Conservation (phyloP, 1,140 invertebrate genomes). For the Drosophila simulans region DNA sequence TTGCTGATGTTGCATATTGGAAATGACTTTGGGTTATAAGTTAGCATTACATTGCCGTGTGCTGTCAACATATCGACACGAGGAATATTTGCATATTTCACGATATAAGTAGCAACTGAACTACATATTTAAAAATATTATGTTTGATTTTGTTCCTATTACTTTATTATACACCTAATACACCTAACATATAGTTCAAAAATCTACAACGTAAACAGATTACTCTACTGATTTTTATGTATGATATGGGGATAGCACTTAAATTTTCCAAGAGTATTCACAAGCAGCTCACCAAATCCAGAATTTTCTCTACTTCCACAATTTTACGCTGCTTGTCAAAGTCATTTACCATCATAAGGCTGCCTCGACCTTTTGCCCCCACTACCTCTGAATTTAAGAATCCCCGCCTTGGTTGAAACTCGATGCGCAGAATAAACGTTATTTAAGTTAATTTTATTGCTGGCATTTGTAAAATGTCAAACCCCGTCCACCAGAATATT, state of each 20-base stretch:
- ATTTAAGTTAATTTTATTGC: conserved; percentile 72
- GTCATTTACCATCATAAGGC: conserved; percentile 34
- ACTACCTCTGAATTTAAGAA: not conserved
- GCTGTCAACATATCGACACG: conserved; percentile 55
- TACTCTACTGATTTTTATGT: too few relatives aligned
- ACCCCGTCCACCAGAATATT: conserved; percentile 8
- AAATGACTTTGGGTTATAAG: conserved; percentile 58
- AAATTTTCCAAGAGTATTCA: conserved; percentile 3
- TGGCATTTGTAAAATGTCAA: conserved; percentile 67
- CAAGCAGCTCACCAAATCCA: too few relatives aligned
- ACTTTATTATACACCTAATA: too few relatives aligned
- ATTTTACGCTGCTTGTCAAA: conserved; percentile 32
- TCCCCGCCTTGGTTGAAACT: conserved; percentile 41
- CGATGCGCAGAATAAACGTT: conserved; percentile 59
- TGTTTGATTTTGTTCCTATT: too few relatives aligned
- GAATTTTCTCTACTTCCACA: not conserved
- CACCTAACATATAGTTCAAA: too few relatives aligned
- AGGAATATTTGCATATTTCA: too few relatives aligned
- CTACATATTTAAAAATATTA: too few relatives aligned
- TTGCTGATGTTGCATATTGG: conserved; percentile 24
- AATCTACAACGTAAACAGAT: too few relatives aligned
- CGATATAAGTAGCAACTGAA: too few relatives aligned
- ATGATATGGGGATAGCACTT: too few relatives aligned
- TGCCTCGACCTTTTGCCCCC: not conserved
- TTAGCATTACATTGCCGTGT: conserved; percentile 50